Conservation (phyloP, 2,888 invertebrate species). For the Azorinus chamasolen region DNA sequence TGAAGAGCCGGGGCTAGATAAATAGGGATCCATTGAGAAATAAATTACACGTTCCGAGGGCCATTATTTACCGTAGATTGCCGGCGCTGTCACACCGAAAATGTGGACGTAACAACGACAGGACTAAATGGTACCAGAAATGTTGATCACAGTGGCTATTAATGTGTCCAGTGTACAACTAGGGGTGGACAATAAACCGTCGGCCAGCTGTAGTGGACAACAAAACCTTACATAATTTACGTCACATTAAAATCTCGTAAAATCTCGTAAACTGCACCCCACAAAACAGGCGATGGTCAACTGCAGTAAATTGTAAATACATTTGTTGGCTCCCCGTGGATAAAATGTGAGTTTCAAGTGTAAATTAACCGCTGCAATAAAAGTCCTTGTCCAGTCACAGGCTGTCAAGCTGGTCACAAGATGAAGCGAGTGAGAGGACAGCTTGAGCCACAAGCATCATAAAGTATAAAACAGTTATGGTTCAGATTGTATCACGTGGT, state of each 20-base stretch:
- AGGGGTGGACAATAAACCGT: conserved; percentile 12
- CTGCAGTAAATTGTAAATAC: background rate
- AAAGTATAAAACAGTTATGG: too few relatives aligned
- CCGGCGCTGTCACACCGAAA: conserved; percentile 53
- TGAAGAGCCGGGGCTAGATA: conserved; percentile 8
- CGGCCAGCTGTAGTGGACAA: too few relatives aligned
- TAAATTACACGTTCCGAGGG: conserved; percentile 61
- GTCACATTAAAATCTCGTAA: conserved; percentile 63
- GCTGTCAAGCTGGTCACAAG: background rate
- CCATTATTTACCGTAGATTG: conserved; percentile 65
- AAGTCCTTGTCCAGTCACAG: background rate
- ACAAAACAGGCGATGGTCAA: background rate
- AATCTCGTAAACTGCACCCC: conserved; percentile 1
- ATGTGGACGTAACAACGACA: conserved; percentile 35
- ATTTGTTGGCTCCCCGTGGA: background rate
- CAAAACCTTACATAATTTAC: conserved; percentile 29
- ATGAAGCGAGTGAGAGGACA: too few relatives aligned
- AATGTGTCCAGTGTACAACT: conserved; percentile 30
- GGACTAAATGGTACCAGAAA: conserved; percentile 45
- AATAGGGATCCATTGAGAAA: conserved; percentile 58
- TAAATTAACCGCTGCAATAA: conserved; percentile 7
- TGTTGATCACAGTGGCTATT: conserved; percentile 11
- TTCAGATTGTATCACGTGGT: too few relatives aligned
- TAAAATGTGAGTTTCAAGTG: background rate
- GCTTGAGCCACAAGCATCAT: too few relatives aligned